These are phyloP conservation scores for Paramormyrops kingsleyae DNA, from an alignment of 2,113 vertebrate species.

Conservation along the genomic window DNA sequence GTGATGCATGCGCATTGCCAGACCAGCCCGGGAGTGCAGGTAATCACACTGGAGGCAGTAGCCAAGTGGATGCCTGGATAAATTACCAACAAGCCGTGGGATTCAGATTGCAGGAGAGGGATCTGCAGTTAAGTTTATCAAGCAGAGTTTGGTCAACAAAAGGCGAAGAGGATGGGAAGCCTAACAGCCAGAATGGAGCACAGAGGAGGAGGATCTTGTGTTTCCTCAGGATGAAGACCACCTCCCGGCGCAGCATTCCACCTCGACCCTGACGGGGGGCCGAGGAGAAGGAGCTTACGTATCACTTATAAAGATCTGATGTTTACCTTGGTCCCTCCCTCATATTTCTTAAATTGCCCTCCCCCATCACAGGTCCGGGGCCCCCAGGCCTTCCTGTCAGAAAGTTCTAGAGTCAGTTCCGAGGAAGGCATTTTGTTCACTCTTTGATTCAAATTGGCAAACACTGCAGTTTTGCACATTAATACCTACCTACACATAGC, in stretches of 20 bases:
- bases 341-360: background rate
- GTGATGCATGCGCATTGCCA: background rate
- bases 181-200: background rate
- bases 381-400: background rate
- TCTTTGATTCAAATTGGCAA: background rate
- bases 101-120: background rate
- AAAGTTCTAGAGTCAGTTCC: conserved; percentile 2
- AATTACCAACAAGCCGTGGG: background rate
- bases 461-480: background rate
- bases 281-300: background rate
- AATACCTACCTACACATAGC: background rate
- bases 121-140: background rate
- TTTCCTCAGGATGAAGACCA: too few relatives aligned
- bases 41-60: background rate
- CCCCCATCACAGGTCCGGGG: background rate
- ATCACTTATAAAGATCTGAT: background rate
- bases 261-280: too few relatives aligned
- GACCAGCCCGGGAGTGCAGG: background rate
- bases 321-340: background rate
- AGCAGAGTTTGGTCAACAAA: background rate
- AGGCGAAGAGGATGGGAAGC: background rate
- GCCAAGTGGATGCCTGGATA: background rate
- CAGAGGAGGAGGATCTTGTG: background rate
- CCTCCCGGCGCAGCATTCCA: background rate
- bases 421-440: background rate